Evolutionary conservation across 2,113 vertebrate genomes (phyloP).

Genomic region (Lophochroa leadbeateri): DNA sequence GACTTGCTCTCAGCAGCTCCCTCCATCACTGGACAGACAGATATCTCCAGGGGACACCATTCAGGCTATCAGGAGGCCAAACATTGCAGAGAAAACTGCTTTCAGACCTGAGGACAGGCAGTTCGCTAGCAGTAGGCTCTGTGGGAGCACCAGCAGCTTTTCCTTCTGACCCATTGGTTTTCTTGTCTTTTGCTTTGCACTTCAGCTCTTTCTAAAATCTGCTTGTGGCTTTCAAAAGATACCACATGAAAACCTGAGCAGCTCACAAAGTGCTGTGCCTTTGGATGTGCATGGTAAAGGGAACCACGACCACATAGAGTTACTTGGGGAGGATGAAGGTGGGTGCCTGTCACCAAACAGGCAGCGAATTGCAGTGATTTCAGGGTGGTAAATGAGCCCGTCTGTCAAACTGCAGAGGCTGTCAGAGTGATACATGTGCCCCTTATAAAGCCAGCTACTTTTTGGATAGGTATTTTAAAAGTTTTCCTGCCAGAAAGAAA

Average conservation of each 20-base stretch:
- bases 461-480: neutral
- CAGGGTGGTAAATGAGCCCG: neutral
- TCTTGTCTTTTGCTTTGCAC: neutral
- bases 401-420: neutral
- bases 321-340: neutral
- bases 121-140: neutral
- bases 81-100: neutral
- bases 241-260: neutral
- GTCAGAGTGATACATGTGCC: neutral
- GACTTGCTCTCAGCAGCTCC: neutral
- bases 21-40: neutral
- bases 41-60: neutral
- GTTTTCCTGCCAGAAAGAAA: neutral
- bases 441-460: neutral
- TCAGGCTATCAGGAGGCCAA: neutral
- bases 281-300: neutral
- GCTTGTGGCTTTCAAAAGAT: neutral
- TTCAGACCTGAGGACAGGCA: neutral
- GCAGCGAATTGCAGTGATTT: neutral
- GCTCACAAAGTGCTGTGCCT: neutral
- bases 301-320: rapidly evolving
- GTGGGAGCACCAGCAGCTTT: neutral
- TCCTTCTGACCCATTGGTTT: neutral
- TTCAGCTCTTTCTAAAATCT: neutral
- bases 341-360: neutral